Conservation (phyloP, 2,888 invertebrate species). For the Plebejus anna region DNA sequence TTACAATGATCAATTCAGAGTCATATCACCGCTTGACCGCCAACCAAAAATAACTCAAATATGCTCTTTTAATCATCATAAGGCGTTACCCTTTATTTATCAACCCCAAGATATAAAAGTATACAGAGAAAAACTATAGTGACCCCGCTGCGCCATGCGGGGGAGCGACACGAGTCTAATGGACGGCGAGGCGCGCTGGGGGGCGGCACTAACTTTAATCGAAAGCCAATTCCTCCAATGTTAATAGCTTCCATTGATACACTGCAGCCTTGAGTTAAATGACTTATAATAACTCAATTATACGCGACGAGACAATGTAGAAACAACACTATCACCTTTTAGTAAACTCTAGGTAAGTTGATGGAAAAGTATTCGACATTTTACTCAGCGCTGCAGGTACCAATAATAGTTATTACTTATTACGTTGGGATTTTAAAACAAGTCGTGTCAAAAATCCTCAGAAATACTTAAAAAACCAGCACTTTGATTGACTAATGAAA, state of each 20-base stretch:
- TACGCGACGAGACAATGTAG: slow-evolving; percentile 7
- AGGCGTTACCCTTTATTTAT: background rate
- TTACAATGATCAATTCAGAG: background rate
- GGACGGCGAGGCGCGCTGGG: slow-evolving; percentile 59
- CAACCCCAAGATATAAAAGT: slow-evolving; percentile 10
- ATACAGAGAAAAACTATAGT: slow-evolving; percentile 12
- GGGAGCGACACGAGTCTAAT: slow-evolving; percentile 65
- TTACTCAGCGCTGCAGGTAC: background rate
- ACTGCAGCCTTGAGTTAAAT: slow-evolving; percentile 10
- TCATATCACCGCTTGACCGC: background rate
- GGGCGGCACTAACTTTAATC: slow-evolving; percentile 46
- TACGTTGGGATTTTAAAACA: no score
- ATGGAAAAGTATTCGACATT: background rate
- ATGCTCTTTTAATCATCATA: slow-evolving; percentile 1
- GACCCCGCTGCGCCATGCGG: slow-evolving; percentile 59
- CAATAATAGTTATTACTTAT: background rate
- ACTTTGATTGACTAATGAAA: no score
- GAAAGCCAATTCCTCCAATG: slow-evolving; percentile 32
- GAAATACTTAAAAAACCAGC: no score
- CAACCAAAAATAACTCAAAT: background rate
- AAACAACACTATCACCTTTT: slow-evolving; percentile 1
- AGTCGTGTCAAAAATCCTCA: no score
- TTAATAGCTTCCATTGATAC: slow-evolving; percentile 28
- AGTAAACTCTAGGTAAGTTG: background rate
- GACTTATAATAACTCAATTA: slow-evolving; percentile 23